Evolutionary conservation across 2,888 invertebrate species (phyloP).

Genomic region (Drosophila leonis): DNA sequence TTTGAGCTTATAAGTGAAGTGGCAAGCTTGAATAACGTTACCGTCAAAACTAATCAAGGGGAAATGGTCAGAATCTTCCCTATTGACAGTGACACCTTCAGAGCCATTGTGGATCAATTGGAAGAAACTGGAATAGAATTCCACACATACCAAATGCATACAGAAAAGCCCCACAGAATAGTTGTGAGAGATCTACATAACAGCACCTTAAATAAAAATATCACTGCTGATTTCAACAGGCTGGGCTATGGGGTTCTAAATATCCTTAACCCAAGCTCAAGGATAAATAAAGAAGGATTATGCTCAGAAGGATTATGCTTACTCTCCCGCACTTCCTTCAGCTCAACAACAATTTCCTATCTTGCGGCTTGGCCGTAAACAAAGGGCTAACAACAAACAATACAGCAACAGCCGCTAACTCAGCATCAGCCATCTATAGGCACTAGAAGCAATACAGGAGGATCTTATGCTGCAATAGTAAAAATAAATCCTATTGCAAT

Average conservation of each 20-base stretch:
- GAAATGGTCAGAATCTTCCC: neutral
- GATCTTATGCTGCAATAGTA: neutral
- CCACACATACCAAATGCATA: no score
- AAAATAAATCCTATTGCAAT: no score
- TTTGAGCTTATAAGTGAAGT: neutral
- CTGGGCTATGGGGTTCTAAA: no score
- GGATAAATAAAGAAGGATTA: no score
- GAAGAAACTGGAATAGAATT: no score
- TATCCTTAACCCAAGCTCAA: no score
- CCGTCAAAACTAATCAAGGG: neutral
- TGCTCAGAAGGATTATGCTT: no score
- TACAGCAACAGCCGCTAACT: slow-evolving; percentile 4
- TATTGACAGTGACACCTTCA: neutral
- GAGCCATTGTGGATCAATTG: no score
- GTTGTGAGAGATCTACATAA: slow-evolving; percentile 8
- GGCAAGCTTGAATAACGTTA: neutral
- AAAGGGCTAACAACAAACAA: slow-evolving; percentile 6
- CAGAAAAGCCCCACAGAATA: neutral
- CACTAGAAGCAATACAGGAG: neutral
- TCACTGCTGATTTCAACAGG: slow-evolving; percentile 1
- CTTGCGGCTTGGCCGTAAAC: neutral
- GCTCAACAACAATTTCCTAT: no score
- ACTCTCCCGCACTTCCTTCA: no score
- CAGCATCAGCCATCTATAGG: no score
- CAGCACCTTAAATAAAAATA: slow-evolving; percentile 12